These are phyloP conservation scores for Gambelia wislizenii DNA, from an alignment of 2,797 vertebrate genomes.

Conservation along the genomic window DNA sequence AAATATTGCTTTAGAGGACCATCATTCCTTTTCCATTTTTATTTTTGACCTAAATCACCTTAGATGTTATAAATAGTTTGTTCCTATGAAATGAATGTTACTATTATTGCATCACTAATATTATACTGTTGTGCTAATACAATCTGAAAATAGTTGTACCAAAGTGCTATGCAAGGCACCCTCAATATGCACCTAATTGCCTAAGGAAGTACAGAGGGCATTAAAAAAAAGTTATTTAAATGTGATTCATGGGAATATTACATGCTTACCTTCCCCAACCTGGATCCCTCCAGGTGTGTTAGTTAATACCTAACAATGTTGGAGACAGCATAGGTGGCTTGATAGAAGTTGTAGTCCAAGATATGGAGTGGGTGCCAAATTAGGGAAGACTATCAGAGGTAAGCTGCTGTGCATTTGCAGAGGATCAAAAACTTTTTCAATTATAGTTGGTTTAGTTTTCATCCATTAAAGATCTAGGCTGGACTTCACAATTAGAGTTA, in stretches of 20 bases:
- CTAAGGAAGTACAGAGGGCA: accelerated
- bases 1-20: background rate
- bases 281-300: background rate
- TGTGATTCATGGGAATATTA: accelerated
- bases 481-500: too few relatives aligned
- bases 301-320: background rate
- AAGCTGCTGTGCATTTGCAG: background rate
- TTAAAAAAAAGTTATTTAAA: background rate
- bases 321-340: too few relatives aligned
- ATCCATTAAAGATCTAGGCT: background rate
- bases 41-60: background rate
- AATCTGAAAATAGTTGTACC: accelerated
- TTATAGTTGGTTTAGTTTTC: background rate
- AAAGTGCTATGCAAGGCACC: background rate
- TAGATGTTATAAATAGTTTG: accelerated
- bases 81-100: accelerated
- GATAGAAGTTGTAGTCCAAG: too few relatives aligned
- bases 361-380: too few relatives aligned
- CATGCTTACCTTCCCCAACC: background rate
- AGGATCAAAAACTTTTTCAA: background rate
- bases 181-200: background rate
- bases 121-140: accelerated
- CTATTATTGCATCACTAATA: background rate
- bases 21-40: background rate
- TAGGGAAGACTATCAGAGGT: background rate